phyloP scores from a whole-genome alignment of 37 sponge, comb jelly and placozoan genomes.

The Bolinopsis microptera region DNA sequence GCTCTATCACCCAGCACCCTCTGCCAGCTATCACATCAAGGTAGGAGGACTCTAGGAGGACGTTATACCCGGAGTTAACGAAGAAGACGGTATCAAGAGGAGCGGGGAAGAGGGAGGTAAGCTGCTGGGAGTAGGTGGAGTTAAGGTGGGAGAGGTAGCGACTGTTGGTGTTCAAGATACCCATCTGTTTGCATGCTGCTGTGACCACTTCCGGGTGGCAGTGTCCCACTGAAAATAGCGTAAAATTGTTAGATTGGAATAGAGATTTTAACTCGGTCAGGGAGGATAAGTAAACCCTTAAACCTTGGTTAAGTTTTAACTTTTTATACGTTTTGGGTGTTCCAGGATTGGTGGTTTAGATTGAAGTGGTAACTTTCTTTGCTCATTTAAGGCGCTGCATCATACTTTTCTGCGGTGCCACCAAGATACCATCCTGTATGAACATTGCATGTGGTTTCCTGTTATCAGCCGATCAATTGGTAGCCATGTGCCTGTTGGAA shows the following conservation, averaged over 20 bases:
- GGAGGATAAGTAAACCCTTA: background rate
- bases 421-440: too few species aligned
- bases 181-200: slow-evolving; percentile 72
- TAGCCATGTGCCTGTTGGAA: too few species aligned
- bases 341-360: too few species aligned
- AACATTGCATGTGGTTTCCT: too few species aligned
- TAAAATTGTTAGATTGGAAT: background rate
- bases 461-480: too few species aligned
- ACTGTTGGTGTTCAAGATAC: slow-evolving; percentile 66
- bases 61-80: slow-evolving; percentile 75
- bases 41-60: background rate
- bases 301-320: too few species aligned
- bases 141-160: slow-evolving; percentile 68
- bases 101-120: slow-evolving; percentile 73
- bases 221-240: slow-evolving; percentile 85
- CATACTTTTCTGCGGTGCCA: too few species aligned
- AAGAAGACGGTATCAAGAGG: slow-evolving; percentile 72
- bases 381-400: too few species aligned
- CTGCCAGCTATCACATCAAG: background rate
- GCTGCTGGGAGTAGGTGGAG: slow-evolving; percentile 69
- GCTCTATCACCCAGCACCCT: background rate
- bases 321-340: too few species aligned
- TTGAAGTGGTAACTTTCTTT: too few species aligned
- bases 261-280: background rate
- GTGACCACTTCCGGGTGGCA: slow-evolving; percentile 80